Conservation (phyloP, 1,140 invertebrate genomes). For the Euura lappo region DNA sequence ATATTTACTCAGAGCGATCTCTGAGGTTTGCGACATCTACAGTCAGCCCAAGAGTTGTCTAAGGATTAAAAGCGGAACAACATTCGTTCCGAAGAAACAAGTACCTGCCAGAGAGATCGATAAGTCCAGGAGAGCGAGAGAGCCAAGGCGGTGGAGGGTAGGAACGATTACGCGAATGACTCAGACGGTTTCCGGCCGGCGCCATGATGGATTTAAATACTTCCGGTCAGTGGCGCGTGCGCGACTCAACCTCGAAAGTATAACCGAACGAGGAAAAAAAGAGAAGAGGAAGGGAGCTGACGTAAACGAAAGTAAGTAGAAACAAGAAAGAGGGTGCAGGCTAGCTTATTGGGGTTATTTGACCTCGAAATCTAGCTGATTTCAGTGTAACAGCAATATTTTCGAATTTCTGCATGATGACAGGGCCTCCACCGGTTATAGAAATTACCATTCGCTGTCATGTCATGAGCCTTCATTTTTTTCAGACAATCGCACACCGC, state of each 20-base stretch:
- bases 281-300: slow-evolving; percentile 8
- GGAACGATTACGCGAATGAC: slow-evolving; percentile 51
- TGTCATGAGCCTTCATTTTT: slow-evolving; percentile 20
- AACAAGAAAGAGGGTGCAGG: slow-evolving; percentile 12
- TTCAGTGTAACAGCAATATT: slow-evolving; percentile 10
- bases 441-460: slow-evolving; percentile 16
- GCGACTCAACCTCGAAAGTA: slow-evolving; percentile 21
- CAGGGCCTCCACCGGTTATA: slow-evolving; percentile 20
- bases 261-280: background rate
- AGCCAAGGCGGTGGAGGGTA: slow-evolving; percentile 20
- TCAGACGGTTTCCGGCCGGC: slow-evolving; percentile 52
- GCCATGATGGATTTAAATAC: slow-evolving; percentile 55
- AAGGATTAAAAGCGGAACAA: background rate
- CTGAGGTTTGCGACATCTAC: no score
- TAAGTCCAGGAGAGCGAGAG: background rate
- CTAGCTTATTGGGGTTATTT: slow-evolving; percentile 11
- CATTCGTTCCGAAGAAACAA: background rate
- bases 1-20: no score
- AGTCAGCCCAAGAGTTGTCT: no score
- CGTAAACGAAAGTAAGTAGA: background rate
- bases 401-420: slow-evolving; percentile 28
- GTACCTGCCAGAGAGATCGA: background rate
- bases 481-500: slow-evolving; percentile 11
- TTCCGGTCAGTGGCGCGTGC: slow-evolving; percentile 49
- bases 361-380: slow-evolving; percentile 14